Percentiles rank a stretch among this genome's conserved stretches.
Evolutionary conservation across 2,888 invertebrate species (phyloP).

Genomic region (Cantharis rustica): DNA sequence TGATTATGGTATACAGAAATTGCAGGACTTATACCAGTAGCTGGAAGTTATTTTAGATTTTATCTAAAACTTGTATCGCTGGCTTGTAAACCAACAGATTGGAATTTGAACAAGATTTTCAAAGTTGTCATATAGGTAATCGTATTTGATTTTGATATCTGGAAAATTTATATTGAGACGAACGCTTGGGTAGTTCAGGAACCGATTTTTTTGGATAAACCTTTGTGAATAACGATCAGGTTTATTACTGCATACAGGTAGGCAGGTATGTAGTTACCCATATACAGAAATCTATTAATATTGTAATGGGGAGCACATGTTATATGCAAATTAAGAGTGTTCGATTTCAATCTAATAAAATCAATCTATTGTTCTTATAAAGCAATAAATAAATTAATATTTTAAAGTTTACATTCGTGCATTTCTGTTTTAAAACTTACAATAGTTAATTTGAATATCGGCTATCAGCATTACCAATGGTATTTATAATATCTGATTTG

Average conservation of each 20-base stretch:
- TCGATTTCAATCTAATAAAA: constrained; percentile 56
- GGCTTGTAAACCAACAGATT: constrained; percentile 12
- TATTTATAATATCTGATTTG: constrained; percentile 41
- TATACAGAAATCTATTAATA: constrained; percentile 44
- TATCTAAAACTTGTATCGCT: constrained; percentile 18
- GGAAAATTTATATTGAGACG: background rate
- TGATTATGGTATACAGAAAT: constrained; percentile 1
- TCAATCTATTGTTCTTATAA: constrained; percentile 56
- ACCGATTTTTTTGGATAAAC: background rate
- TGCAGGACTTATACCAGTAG: constrained; percentile 11
- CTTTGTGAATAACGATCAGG: background rate
- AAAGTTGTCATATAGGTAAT: constrained; percentile 1
- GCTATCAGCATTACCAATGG: constrained; percentile 40
- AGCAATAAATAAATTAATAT: constrained; percentile 56
- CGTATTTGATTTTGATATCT: background rate
- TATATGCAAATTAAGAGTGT: constrained; percentile 49
- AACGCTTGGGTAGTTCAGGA: background rate
- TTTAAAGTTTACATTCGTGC: constrained; percentile 39
- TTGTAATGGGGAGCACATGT: constrained; percentile 47
- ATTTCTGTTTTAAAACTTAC: constrained; percentile 33
- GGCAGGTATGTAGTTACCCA: constrained; percentile 22
- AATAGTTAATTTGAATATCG: constrained; percentile 52
- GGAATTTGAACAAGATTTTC: constrained; percentile 21
- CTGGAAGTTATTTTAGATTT: constrained; percentile 15
- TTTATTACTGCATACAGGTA: background rate